Base-by-base conservation (phyloP, 1,140 invertebrate genomes). In the Halictus rubicundus region DNA sequence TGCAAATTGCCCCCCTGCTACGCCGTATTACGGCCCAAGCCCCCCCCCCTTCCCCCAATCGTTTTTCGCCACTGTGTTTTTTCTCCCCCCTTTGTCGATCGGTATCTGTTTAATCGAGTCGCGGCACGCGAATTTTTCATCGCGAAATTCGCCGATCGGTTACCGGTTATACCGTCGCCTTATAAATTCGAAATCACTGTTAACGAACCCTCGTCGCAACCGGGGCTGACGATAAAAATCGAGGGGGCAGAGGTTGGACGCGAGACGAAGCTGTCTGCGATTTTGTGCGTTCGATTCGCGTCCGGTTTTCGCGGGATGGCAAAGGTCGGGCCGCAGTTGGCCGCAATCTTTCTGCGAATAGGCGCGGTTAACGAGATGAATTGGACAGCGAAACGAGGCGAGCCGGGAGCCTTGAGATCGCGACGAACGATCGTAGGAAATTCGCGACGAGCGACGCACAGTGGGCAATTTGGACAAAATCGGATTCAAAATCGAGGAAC, bases 351-450 rank as follows among this genome's bases (percentile, higher is more conserved):
- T 68, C 39, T 39, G 66, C 74, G 57, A 69, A 60, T 25, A 61
- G 66, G 42, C 60, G 39, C 74, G 52, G 65, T 77, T 77, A 77
- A 77, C 64, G 57, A 77, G 74, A 77, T 77, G 65, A 77, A 77
- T 77, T 77, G 74, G 74, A 77, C 74, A 42, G 63, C 59, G 16
- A 46, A 76, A 76, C 74, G 65, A 76, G 74, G 39, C 74, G 74
- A 69, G 39, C 27, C 63, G 25, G 9, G 32, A 25, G 49, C 27
- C 60, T 21, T 52, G 16, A 6, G 16, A 46, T 27, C 4, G 32
- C 39, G 7, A 54, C 21, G 4, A 21, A 14, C 54, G 57, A 70
- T 70, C 25, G 75, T 19, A 54, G 8, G 1, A 61, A 71, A 71
- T 68, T 68, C 14, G 39, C 54, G 65, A 16, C 61, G 42, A 54